Conservation (phyloP, 2,113 vertebrate species). For the Hystrix cristata region DNA sequence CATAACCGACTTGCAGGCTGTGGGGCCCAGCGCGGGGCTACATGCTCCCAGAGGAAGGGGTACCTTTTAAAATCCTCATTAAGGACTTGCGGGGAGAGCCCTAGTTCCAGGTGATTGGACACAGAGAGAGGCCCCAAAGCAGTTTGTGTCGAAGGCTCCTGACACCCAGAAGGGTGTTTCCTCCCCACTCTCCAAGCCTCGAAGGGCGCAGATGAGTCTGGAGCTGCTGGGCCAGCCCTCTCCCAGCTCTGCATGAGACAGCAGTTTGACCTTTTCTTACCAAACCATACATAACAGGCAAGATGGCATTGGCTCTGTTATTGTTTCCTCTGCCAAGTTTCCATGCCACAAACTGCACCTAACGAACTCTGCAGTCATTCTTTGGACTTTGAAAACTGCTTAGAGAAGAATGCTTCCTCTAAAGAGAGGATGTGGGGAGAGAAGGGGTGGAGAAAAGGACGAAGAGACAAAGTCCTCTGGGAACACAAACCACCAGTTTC, state of each 20-base stretch:
- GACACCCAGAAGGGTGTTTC: not conserved
- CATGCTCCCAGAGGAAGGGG: not conserved
- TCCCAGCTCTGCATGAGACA: constrained; percentile 39
- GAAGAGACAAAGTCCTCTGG: constrained; percentile 56
- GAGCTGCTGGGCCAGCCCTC: not conserved
- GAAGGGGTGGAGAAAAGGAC: not conserved
- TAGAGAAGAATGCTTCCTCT: constrained; percentile 51
- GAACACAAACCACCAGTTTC: not conserved
- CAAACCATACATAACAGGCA: constrained; percentile 16
- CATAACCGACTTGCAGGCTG: not conserved
- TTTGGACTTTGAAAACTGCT: constrained; percentile 68
- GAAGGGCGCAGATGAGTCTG: not conserved
- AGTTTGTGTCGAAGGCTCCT: not conserved
- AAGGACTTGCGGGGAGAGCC: not conserved
- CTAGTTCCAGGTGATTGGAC: not conserved
- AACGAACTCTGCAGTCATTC: not conserved
- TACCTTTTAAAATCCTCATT: not conserved
- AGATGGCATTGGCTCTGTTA: constrained; percentile 59
- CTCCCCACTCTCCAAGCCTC: not conserved
- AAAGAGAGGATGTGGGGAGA: constrained; percentile 4
- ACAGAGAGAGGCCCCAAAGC: not conserved
- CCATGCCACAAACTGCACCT: not conserved
- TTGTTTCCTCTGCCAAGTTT: constrained; percentile 68
- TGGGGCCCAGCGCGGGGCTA: not conserved
- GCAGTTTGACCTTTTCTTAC: constrained; percentile 57